Conservation (phyloP, 2,113 vertebrate genomes). For the Prolemur simus region DNA sequence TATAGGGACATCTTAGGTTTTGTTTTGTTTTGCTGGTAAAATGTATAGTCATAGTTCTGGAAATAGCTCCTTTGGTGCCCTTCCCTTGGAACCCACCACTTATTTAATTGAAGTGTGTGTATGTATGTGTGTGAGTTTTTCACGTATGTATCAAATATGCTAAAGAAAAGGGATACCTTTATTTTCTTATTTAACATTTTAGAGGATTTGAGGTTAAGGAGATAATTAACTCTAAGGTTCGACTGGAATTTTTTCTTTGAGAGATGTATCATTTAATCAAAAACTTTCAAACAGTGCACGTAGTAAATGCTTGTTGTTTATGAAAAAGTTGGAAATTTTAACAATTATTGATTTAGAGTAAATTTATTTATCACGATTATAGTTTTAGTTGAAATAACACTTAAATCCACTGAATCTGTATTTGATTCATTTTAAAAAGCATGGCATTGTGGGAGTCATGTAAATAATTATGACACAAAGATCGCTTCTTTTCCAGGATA, state of each 20-base stretch:
- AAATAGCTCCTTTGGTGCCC: background rate
- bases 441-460: background rate
- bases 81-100: background rate
- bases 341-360: background rate
- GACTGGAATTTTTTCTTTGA: background rate
- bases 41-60: background rate
- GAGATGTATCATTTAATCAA: background rate
- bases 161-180: background rate
- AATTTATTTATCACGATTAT: background rate
- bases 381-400: background rate
- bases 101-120: background rate
- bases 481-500: constrained; percentile 87
- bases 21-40: background rate
- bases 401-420: background rate
- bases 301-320: background rate
- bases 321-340: background rate
- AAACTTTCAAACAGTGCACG: background rate
- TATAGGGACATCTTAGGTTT: background rate
- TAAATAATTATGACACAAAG: background rate
- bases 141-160: background rate
- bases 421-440: background rate
- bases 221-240: background rate
- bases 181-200: background rate
- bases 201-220: background rate
- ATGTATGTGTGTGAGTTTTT: background rate